phyloP scores from a whole-genome alignment of 1,140 invertebrate genomes.

The Papilio glaucus region DNA sequence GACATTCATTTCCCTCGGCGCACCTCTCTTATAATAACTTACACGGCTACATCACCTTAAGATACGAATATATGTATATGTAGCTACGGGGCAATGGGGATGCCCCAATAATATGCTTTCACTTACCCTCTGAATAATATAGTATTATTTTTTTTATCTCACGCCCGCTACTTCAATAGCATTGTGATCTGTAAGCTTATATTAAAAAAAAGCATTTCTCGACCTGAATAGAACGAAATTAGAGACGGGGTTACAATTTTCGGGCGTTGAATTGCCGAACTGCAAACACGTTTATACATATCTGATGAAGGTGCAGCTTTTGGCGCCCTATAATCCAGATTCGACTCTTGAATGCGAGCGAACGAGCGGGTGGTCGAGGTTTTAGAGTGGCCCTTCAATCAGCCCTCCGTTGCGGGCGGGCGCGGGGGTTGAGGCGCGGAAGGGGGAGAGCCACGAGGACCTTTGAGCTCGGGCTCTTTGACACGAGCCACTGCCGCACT shows the following conservation, averaged over 20 bases:
- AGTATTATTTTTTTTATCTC: slow-evolving; percentile 43
- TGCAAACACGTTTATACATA: slow-evolving; percentile 78
- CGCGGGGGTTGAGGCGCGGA: slow-evolving; percentile 53
- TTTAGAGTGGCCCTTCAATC: slow-evolving; percentile 82
- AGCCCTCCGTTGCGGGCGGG: slow-evolving; percentile 76
- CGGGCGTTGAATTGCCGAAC: slow-evolving; percentile 66
- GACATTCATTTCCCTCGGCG: slow-evolving; percentile 82
- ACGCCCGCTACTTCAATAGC: slow-evolving; percentile 18
- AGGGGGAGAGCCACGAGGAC: slow-evolving; percentile 63
- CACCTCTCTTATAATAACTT: slow-evolving; percentile 83
- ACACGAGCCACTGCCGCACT: slow-evolving; percentile 81
- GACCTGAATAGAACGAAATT: slow-evolving; percentile 67
- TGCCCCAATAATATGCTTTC: slow-evolving; percentile 49
- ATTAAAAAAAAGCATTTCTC: slow-evolving; percentile 36
- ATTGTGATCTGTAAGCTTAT: slow-evolving; percentile 4
- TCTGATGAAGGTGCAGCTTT: slow-evolving; percentile 80
- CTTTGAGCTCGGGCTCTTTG: slow-evolving; percentile 81
- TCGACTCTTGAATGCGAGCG: slow-evolving; percentile 80
- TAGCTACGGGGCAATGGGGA: slow-evolving; percentile 57
- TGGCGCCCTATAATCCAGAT: slow-evolving; percentile 81
- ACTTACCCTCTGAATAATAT: slow-evolving; percentile 41
- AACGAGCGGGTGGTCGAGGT: slow-evolving; percentile 80
- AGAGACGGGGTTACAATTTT: slow-evolving; percentile 68
- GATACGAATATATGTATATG: slow-evolving; percentile 61
- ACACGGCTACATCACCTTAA: slow-evolving; percentile 76